phyloP scores from a whole-genome alignment of 2,113 vertebrate species.

The Dicerorhinus sumatrensis region DNA sequence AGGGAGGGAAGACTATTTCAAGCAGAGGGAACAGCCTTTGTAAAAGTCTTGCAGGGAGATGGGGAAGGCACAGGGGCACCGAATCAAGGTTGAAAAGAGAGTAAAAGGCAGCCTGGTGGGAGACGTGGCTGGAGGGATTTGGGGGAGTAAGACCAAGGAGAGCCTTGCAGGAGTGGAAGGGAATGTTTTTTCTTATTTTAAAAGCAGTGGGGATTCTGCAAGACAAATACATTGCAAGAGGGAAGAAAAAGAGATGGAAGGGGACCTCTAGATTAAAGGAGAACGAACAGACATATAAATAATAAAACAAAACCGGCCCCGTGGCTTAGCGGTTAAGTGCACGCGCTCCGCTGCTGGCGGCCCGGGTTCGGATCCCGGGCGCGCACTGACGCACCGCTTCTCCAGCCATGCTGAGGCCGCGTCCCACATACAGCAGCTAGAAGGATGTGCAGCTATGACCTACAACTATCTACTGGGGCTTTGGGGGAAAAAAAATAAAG shows the following conservation, averaged over 20 bases:
- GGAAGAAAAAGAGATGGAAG: not conserved
- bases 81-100: not conserved
- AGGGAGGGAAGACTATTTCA: not conserved
- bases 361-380: too few species aligned
- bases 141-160: not conserved
- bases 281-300: not conserved
- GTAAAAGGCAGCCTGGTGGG: not conserved
- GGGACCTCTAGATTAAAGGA: not conserved
- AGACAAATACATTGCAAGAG: not conserved
- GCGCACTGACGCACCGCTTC: too few species aligned
- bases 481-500: not conserved
- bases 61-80: not conserved
- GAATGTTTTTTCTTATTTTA: slow-evolving; percentile 14
- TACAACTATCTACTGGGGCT: too few species aligned
- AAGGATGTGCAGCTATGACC: too few species aligned
- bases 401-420: too few species aligned
- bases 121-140: not conserved
- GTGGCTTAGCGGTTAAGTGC: too few species aligned
- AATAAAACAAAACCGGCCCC: not conserved
- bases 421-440: too few species aligned
- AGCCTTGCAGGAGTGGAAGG: not conserved
- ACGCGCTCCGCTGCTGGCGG: too few species aligned
- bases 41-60: not conserved
- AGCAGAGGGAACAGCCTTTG: not conserved
- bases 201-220: not conserved